phyloP scores from a whole-genome alignment of 53 echinoderm and acorn worm genomes.

The Patiria pectinifera region DNA sequence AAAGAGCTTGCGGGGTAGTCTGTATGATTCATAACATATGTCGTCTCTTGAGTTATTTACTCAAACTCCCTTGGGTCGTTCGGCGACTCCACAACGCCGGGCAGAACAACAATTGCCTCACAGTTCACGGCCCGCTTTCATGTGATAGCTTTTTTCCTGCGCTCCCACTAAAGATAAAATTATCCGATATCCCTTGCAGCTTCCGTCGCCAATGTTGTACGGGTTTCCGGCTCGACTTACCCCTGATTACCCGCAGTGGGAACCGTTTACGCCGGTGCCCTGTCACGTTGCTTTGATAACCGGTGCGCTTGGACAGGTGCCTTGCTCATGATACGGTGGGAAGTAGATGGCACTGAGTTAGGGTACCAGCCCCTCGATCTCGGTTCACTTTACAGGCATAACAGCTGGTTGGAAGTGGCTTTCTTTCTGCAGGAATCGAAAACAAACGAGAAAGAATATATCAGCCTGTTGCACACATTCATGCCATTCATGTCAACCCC shows the following conservation, averaged over 20 bases:
- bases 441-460: neutral
- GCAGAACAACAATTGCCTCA: constrained; percentile 1
- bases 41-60: constrained; percentile 8
- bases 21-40: constrained; percentile 27
- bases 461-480: neutral
- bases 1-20: neutral
- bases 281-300: neutral
- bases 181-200: constrained; percentile 39
- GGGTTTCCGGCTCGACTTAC: neutral
- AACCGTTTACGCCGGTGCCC: constrained; percentile 27
- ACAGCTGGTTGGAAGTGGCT: neutral
- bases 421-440: neutral
- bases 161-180: constrained; percentile 13
- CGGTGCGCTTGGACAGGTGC: neutral
- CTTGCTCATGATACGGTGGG: neutral
- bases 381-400: neutral
- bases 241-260: constrained; percentile 28
- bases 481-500: neutral
- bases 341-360: neutral
- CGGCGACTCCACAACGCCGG: neutral
- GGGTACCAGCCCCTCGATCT: neutral
- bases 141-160: constrained; percentile 10
- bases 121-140: constrained; percentile 16
- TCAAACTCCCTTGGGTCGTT: neutral
- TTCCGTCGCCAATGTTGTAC: constrained; percentile 29